Percentiles rank a stretch among this genome's conserved stretches.
These are phyloP conservation scores for Typhlomys cinereus DNA, from an alignment of 2,113 vertebrate species.

Conservation along the genomic window DNA sequence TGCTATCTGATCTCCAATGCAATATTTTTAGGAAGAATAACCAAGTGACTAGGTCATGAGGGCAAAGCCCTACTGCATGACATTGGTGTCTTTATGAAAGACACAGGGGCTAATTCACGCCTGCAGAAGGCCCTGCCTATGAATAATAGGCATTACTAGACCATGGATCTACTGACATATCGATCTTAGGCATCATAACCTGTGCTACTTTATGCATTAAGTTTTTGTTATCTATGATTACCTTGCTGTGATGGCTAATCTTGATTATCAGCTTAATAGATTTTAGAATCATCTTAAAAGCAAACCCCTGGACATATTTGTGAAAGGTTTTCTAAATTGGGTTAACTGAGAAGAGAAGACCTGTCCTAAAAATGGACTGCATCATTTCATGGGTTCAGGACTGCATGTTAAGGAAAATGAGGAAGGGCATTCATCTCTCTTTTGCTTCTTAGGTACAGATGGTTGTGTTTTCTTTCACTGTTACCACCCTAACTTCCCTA, in stretches of 20 bases:
- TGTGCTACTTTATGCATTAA: not conserved
- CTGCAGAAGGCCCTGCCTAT: not conserved
- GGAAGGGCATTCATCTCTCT: too few species aligned
- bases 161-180: not conserved
- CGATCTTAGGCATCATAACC: not conserved
- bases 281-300: not conserved
- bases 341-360: not conserved
- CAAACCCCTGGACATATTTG: not conserved
- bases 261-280: not conserved
- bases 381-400: too few species aligned
- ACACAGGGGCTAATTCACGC: too few species aligned
- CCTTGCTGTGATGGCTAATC: not conserved
- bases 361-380: not conserved
- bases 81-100: not conserved
- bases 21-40: not conserved
- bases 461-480: too few species aligned
- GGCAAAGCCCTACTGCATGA: not conserved
- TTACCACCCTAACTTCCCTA: not conserved
- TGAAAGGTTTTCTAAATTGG: not conserved
- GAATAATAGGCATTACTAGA: not conserved
- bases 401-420: not conserved
- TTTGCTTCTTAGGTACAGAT: not conserved
- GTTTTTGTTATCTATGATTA: not conserved
- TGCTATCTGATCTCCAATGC: not conserved
- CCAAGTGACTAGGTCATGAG: not conserved